Percentiles rank a stretch among this genome's conserved stretches.
These are phyloP conservation scores for Gila orcuttii DNA, from an alignment of 2,113 vertebrate genomes.

Conservation along the genomic window DNA sequence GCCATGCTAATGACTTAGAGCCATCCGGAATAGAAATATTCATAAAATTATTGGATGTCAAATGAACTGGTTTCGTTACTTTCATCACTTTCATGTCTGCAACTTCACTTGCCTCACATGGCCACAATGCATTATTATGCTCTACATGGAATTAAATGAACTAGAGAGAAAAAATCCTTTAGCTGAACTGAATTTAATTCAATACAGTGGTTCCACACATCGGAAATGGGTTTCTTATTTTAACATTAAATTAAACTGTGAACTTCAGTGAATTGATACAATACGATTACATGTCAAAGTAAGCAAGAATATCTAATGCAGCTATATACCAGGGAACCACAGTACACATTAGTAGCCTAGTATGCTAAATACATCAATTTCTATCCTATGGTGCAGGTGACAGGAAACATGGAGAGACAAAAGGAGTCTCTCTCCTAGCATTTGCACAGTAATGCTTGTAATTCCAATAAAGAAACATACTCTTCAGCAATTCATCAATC, in stretches of 20 bases:
- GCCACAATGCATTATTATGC: neutral
- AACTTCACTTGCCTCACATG: neutral
- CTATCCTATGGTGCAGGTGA: neutral
- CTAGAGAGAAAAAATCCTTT: neutral
- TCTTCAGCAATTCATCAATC: neutral
- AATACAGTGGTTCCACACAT: neutral
- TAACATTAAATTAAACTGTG: neutral
- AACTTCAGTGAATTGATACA: neutral
- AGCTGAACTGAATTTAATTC: neutral
- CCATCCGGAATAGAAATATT: slow-evolving; percentile 57
- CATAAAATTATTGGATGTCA: slow-evolving; percentile 15
- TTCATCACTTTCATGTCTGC: neutral
- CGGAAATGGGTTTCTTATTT: neutral
- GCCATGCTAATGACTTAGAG: slow-evolving; percentile 57
- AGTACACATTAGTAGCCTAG: neutral
- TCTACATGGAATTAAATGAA: neutral
- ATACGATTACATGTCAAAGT: neutral
- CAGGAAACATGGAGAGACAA: neutral
- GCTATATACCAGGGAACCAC: neutral
- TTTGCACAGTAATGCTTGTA: neutral
- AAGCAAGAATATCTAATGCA: neutral
- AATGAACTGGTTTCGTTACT: slow-evolving; percentile 7
- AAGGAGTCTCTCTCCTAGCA: neutral
- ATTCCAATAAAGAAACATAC: neutral
- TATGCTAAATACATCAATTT: neutral